phyloP scores from a whole-genome alignment of 2,113 vertebrate genomes.

The Cyprinus carpio region DNA sequence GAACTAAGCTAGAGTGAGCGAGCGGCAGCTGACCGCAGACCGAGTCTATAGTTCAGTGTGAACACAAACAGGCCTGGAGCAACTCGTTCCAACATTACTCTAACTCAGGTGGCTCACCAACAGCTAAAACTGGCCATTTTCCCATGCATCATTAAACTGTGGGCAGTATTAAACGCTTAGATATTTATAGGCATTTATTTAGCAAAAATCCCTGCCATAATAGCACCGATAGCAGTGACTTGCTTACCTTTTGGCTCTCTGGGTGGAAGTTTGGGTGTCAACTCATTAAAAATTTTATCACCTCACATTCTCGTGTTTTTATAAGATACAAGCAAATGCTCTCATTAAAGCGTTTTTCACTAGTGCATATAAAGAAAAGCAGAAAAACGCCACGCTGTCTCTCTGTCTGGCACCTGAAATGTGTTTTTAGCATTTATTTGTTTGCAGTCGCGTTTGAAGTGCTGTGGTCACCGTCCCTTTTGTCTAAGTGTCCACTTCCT shows the following conservation, averaged over 20 bases:
- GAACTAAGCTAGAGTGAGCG: slow-evolving; percentile 37
- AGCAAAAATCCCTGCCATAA: background rate
- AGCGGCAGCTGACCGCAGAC: slow-evolving; percentile 30
- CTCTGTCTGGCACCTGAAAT: slow-evolving; percentile 44
- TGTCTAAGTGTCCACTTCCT: slow-evolving; percentile 36
- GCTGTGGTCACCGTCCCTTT: slow-evolving; percentile 38
- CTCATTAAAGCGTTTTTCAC: slow-evolving; percentile 51
- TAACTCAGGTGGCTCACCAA: slow-evolving; percentile 23
- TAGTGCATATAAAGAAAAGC: slow-evolving; percentile 37
- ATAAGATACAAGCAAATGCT: slow-evolving; percentile 53
- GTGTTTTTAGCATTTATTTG: slow-evolving; percentile 36
- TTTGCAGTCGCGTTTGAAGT: slow-evolving; percentile 19
- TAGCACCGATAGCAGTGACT: slow-evolving; percentile 14
- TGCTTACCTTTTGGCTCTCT: slow-evolving; percentile 49
- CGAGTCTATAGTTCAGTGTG: slow-evolving; percentile 21
- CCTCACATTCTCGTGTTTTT: slow-evolving; percentile 44
- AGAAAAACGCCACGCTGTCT: slow-evolving; percentile 44
- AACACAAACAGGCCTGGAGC: background rate
- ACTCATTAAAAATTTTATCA: slow-evolving; percentile 54
- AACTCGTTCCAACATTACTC: background rate
- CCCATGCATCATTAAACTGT: slow-evolving; percentile 44
- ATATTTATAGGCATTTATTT: slow-evolving; percentile 40
- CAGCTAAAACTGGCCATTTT: slow-evolving; percentile 43
- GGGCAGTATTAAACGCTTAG: slow-evolving; percentile 43
- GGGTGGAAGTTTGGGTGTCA: slow-evolving; percentile 49